A percentile compares a stretch with the other conserved stretches of the same genome.
phyloP scores from a whole-genome alignment of 2,113 vertebrate species.

The Lates calcarifer region DNA sequence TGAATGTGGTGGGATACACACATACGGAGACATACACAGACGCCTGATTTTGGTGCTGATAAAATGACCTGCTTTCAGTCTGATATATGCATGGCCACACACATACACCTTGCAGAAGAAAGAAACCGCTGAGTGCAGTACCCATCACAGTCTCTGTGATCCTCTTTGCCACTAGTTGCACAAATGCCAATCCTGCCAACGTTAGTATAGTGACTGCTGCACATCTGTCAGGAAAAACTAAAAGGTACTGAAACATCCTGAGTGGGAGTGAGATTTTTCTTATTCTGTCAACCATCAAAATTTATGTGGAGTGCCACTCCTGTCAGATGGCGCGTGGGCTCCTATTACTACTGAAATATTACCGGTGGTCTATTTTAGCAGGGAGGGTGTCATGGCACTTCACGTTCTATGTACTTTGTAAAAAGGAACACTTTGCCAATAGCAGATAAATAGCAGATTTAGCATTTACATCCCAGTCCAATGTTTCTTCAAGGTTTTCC shows the following conservation, averaged over 20 bases:
- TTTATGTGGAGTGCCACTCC: slow-evolving; percentile 31
- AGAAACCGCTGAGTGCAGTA: slow-evolving; percentile 29
- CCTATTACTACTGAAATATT: slow-evolving; percentile 38
- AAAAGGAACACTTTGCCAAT: slow-evolving; percentile 8
- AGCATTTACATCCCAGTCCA: slow-evolving; percentile 13
- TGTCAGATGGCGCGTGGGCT: slow-evolving; percentile 44
- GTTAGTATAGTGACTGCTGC: slow-evolving; percentile 14
- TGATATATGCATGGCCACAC: background rate
- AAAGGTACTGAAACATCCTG: slow-evolving; percentile 25
- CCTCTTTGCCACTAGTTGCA: slow-evolving; percentile 42
- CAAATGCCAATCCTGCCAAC: slow-evolving; percentile 7
- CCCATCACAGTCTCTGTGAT: slow-evolving; percentile 21
- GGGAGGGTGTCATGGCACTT: background rate
- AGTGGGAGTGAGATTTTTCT: slow-evolving; percentile 36
- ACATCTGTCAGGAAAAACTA: slow-evolving; percentile 42
- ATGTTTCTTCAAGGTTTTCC: slow-evolving; percentile 32
- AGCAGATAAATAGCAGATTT: slow-evolving; percentile 44
- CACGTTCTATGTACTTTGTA: slow-evolving; percentile 2
- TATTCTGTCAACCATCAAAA: slow-evolving; percentile 52
- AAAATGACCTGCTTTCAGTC: slow-evolving; percentile 35
- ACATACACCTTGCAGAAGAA: background rate
- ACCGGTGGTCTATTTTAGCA: slow-evolving; percentile 34
- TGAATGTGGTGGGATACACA: slow-evolving; percentile 9
- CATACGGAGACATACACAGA: background rate
- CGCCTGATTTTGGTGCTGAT: slow-evolving; percentile 15